These are phyloP conservation scores for Galeopterus variegatus DNA, from an alignment of 2,113 vertebrate genomes.

Conservation along the genomic window DNA sequence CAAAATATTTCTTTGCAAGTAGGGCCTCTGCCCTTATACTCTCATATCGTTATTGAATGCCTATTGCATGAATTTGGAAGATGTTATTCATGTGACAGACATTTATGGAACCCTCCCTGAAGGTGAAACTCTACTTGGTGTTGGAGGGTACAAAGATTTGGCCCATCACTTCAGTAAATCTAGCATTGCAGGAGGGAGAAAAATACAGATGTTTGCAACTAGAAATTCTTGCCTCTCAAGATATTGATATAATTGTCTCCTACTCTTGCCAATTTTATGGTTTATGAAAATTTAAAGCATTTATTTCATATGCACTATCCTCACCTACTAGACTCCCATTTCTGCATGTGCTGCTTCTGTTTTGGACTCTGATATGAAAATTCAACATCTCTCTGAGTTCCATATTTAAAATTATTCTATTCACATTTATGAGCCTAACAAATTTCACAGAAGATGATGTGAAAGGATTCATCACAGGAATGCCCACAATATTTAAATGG, in stretches of 20 bases:
- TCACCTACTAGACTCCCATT: background rate
- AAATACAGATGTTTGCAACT: background rate
- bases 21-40: background rate
- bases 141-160: background rate
- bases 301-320: background rate
- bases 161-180: background rate
- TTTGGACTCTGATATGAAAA: background rate
- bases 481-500: background rate
- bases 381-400: background rate
- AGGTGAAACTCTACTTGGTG: background rate
- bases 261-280: background rate
- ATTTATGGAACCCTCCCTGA: background rate
- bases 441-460: background rate
- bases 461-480: background rate
- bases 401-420: background rate
- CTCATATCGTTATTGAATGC: background rate
- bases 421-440: background rate
- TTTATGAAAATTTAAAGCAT: background rate
- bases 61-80: background rate
- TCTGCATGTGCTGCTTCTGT: background rate
- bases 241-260: background rate
- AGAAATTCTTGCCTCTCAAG: background rate
- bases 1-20: background rate
- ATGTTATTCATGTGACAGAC: background rate
- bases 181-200: background rate